These are phyloP conservation scores for Bucco capensis DNA, from an alignment of 2,113 vertebrate species.

Conservation along the genomic window DNA sequence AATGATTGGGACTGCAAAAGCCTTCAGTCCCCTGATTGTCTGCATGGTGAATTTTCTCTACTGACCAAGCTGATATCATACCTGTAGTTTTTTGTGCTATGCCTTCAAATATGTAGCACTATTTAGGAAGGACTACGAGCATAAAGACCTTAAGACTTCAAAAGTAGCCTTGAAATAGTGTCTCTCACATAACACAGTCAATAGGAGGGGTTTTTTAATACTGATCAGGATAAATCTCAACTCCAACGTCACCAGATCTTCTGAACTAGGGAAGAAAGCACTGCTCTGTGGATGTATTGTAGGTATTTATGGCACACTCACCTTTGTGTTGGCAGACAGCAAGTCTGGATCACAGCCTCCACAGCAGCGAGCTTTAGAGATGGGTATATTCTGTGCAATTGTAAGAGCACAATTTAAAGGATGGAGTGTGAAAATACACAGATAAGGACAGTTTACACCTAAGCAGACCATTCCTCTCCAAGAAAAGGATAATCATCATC, in stretches of 20 bases:
- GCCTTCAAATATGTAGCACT: background rate
- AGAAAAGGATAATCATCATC: background rate
- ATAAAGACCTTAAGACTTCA: background rate
- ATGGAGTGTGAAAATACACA: background rate
- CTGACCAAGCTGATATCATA: background rate
- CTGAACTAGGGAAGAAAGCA: background rate
- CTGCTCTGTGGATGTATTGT: background rate
- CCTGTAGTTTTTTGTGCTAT: background rate
- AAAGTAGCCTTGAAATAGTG: background rate
- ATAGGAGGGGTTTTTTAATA: background rate
- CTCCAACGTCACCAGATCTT: background rate
- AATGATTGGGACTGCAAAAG: background rate
- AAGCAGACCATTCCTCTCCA: background rate
- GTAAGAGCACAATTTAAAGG: background rate
- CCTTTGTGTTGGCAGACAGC: background rate
- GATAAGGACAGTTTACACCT: background rate
- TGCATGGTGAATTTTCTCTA: background rate
- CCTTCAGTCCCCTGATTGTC: background rate
- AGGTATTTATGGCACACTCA: background rate
- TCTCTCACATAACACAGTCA: background rate
- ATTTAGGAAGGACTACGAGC: background rate
- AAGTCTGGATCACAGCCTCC: background rate
- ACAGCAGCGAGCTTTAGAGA: accelerated
- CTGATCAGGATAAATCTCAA: background rate
- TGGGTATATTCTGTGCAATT: background rate